These are phyloP conservation scores for Periparus ater DNA, from an alignment of 2,797 vertebrate species.

Conservation along the genomic window DNA sequence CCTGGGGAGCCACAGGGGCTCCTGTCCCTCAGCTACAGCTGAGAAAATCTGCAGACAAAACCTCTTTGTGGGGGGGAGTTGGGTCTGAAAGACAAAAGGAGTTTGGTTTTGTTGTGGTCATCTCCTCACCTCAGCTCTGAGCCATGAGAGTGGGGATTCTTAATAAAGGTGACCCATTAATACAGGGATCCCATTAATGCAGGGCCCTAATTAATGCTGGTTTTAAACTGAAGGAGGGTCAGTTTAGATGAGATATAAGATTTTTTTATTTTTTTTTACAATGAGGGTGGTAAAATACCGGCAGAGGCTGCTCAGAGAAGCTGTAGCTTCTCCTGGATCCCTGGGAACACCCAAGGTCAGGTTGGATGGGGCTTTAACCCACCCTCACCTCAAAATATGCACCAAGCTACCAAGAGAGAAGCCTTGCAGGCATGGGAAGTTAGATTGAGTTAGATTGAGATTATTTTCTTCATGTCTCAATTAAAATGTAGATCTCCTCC, in stretches of 20 bases:
- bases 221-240: neutral
- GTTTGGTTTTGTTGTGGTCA: neutral
- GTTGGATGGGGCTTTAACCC: neutral
- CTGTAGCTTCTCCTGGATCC: neutral
- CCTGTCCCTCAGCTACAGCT: neutral
- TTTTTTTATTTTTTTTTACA: neutral
- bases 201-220: neutral
- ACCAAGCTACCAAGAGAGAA: neutral
- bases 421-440: slow-evolving; percentile 6
- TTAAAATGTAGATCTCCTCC: slow-evolving; percentile 61
- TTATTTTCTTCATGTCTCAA: slow-evolving; percentile 52
- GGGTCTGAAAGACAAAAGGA: neutral
- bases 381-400: neutral
- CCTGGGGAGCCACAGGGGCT: neutral
- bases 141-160: rapidly evolving
- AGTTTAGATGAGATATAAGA: neutral
- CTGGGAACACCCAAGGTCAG: neutral
- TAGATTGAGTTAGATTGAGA: neutral
- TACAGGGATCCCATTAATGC: rapidly evolving
- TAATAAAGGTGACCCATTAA: neutral
- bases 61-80: neutral
- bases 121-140: neutral
- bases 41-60: neutral
- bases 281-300: neutral
- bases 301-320: neutral